Evolutionary conservation across 2,797 vertebrate species (phyloP).

Genomic region (Muscicapa striata): DNA sequence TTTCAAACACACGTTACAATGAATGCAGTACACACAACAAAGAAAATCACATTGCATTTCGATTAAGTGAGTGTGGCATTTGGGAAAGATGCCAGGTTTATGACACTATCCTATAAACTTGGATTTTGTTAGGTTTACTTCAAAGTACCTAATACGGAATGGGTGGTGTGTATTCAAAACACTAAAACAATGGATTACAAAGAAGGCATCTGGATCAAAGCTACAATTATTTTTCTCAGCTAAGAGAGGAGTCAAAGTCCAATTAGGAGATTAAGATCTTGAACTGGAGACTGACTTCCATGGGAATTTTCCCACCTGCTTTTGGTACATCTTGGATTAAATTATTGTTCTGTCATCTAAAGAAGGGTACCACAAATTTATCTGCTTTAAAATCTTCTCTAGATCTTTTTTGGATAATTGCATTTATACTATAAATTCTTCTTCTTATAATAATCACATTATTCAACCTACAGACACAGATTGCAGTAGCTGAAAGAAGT

Average conservation of each 20-base stretch:
- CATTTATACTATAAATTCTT: not conserved
- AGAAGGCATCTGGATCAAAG: not conserved
- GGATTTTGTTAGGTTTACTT: not conserved
- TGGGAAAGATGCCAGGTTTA: not conserved
- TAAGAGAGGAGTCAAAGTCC: not conserved
- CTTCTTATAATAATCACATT: not conserved
- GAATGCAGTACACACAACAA: not conserved
- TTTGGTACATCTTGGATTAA: not conserved
- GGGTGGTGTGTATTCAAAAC: not conserved
- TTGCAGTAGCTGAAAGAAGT: not conserved
- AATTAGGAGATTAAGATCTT: not conserved
- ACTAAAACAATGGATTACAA: not conserved
- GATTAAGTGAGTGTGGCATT: not conserved
- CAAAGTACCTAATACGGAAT: not conserved
- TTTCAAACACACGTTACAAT: not conserved
- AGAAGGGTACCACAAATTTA: not conserved
- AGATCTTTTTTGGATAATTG: not conserved
- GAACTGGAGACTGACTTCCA: not conserved
- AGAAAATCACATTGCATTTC: not conserved
- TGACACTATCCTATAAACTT: not conserved
- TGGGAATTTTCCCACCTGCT: not conserved
- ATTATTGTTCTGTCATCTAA: not conserved
- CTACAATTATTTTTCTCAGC: not conserved
- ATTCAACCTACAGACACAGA: not conserved
- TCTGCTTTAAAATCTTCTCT: not conserved